A percentile compares a stretch with the other conserved stretches of the same genome.
These are phyloP conservation scores for Sinohyriopsis cumingii DNA, from an alignment of 2,888 invertebrate genomes.

Conservation along the genomic window DNA sequence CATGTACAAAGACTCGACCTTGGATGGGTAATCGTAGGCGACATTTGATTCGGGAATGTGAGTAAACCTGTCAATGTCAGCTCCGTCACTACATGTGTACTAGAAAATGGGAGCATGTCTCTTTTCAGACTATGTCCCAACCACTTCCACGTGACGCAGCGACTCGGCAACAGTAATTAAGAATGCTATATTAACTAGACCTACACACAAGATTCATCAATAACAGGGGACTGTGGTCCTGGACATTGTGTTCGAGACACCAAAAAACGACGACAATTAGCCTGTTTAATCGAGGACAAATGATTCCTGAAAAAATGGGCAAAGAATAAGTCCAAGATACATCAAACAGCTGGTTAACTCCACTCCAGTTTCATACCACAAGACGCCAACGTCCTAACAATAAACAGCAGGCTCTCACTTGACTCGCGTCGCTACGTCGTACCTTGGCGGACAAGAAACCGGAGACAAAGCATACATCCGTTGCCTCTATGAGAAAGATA, in stretches of 20 bases:
- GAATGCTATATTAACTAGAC: no score
- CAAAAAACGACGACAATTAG: slow-evolving; percentile 12
- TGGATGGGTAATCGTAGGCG: slow-evolving; percentile 19
- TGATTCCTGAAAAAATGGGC: slow-evolving; percentile 13
- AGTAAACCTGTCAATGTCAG: slow-evolving; percentile 6
- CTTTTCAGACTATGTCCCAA: slow-evolving; percentile 6
- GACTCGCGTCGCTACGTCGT: no score
- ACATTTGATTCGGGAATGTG: slow-evolving; percentile 14
- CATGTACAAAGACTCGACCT: slow-evolving; percentile 14
- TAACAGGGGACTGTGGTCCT: no score
- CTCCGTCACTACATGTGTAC: slow-evolving; percentile 9
- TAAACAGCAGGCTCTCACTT: no score
- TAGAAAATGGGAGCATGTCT: slow-evolving; percentile 14
- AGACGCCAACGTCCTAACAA: slow-evolving; percentile 5
- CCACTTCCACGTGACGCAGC: slow-evolving; percentile 2
- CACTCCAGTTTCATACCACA: slow-evolving; percentile 15
- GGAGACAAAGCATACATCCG: background rate
- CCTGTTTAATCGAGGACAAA: slow-evolving; percentile 20
- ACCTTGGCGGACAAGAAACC: no score
- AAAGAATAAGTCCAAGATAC: background rate
- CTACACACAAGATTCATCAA: background rate
- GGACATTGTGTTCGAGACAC: background rate
- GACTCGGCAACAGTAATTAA: no score
- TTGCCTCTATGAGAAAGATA: slow-evolving; percentile 4
- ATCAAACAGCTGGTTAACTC: slow-evolving; percentile 18